Base-by-base conservation (phyloP, 2,797 vertebrate species). In the Xenentodon cancila region DNA sequence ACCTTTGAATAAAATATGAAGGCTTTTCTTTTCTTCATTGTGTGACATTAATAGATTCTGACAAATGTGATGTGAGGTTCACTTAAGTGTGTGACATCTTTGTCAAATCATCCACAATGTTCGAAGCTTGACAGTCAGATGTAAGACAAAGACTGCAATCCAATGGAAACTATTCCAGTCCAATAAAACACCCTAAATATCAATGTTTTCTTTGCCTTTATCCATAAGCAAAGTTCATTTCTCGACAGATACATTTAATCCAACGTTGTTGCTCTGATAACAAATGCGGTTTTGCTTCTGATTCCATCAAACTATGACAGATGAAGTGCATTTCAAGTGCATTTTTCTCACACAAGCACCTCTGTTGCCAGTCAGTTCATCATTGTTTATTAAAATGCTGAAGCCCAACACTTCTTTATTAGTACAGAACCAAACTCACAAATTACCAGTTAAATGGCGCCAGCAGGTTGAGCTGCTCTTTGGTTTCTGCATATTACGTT, bases 1-100 rank as follows among this genome's bases (percentile, higher is more conserved):
- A 50, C 19, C 8, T 59, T 17, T 80, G 53, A 62, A 78, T 76
- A 32, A 73, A 68, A 44, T 1, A 82, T 47, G 58, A 43, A 11
- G 13, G 12, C 9, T 27, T 37, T 20, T 21, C 34, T 50, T 16
- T 20, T 47, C 20, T 17, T 30, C 4, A 30, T 3, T 7, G 1
- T n/a, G 17, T 42, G 53, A 49, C 25, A 60, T 30, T 22, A 1
- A 8, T 44, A 40, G 20, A 47, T 67, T 6, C 44, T 59, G 53
- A 45, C 34, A 61, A 62, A 47, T 45, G 8, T 21, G 20, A 30
- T 51, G 37, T 56, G 21, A 19, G 53, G 7, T 1, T 19, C 63
- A 17, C 43, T 21, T 42, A 69, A 46, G 59, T 21, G 16, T 57
- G 32, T 25, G 34, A 43, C 22, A 9, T 53, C 19, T 60, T 47